Evolutionary conservation across 2,113 vertebrate genomes (phyloP).

Genomic region (Daboia siamensis): DNA sequence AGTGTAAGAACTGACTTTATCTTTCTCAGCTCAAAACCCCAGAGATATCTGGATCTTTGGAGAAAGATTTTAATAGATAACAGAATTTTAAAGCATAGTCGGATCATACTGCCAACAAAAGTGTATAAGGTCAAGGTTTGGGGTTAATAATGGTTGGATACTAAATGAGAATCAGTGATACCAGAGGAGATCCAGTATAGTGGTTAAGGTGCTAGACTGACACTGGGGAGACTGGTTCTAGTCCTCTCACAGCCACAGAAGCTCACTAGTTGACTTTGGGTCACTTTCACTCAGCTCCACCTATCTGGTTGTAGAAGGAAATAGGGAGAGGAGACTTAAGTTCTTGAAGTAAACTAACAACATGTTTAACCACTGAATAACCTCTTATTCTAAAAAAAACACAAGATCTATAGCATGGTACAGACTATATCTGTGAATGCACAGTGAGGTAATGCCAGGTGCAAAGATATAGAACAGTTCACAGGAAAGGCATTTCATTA

Average conservation of each 20-base stretch:
- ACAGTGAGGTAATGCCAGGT: background rate
- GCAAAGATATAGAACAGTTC: background rate
- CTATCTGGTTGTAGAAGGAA: background rate
- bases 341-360: background rate
- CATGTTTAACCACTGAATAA: background rate
- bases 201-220: background rate
- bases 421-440: background rate
- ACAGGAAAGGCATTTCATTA: background rate
- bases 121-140: background rate
- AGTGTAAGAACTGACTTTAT: background rate
- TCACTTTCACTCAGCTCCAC: background rate
- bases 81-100: background rate
- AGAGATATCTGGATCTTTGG: background rate
- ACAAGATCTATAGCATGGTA: background rate
- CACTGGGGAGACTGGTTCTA: background rate
- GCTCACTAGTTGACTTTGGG: background rate
- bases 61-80: background rate
- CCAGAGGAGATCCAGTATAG: background rate
- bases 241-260: background rate
- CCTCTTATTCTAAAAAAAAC: background rate
- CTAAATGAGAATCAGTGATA: background rate
- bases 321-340: background rate
- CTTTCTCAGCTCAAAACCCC: background rate
- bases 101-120: background rate
- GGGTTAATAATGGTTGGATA: background rate